Conservation (phyloP, 2,113 vertebrate species). For the Protobothrops mucrosquamatus region DNA sequence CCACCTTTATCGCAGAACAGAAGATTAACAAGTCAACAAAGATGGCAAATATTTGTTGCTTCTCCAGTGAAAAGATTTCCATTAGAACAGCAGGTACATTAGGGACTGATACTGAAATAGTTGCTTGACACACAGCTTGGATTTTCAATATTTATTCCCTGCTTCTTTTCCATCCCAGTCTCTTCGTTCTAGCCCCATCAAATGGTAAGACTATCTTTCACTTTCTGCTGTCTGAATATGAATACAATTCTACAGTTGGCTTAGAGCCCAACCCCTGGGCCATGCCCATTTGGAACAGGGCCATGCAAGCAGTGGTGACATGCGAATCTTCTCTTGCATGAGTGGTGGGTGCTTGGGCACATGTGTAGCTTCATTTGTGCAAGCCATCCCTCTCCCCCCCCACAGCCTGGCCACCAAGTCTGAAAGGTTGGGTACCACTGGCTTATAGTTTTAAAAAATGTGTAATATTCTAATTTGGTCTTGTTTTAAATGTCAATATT, state of each 20-base stretch:
- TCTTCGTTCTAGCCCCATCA: background rate
- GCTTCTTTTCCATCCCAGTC: background rate
- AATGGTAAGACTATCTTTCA: background rate
- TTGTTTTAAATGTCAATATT: background rate
- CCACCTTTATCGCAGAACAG: background rate
- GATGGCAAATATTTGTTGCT: background rate
- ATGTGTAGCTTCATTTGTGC: background rate
- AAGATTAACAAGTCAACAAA: background rate
- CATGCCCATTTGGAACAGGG: background rate
- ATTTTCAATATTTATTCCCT: background rate
- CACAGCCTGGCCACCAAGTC: background rate
- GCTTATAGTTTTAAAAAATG: background rate
- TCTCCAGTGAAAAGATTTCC: background rate
- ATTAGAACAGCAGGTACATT: background rate
- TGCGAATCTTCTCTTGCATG: background rate
- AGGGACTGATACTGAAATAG: background rate
- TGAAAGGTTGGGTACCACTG: background rate
- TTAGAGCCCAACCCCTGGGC: background rate
- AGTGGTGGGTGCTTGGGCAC: rapidly evolving
- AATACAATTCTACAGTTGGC: background rate
- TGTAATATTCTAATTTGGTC: background rate
- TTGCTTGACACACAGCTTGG: background rate
- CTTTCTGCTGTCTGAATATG: background rate
- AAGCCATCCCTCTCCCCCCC: background rate
- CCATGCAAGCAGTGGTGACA: background rate